phyloP scores from a whole-genome alignment of 1,140 invertebrate species.

The Drosophila leontia region DNA sequence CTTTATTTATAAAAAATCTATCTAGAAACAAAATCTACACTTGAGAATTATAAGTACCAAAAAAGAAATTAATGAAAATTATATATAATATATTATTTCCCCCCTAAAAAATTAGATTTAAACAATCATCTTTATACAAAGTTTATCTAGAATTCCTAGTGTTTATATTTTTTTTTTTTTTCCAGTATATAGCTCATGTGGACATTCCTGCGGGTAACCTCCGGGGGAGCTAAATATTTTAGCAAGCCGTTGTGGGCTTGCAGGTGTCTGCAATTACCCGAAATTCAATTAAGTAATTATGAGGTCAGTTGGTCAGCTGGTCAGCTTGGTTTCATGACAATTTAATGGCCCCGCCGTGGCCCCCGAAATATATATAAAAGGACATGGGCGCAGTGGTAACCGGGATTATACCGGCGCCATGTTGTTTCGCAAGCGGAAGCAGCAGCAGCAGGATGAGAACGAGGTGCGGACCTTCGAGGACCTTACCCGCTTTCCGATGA shows the following conservation, averaged over 20 bases:
- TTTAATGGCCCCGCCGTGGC: conserved; percentile 46
- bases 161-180: background rate
- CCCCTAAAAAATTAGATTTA: background rate
- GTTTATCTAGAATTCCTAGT: no score
- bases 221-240: conserved; percentile 51
- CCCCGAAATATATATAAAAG: conserved; percentile 35
- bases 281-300: conserved; percentile 53
- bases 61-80: no score
- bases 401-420: conserved; percentile 16
- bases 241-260: conserved; percentile 17
- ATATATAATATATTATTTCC: background rate
- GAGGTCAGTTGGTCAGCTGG: conserved; percentile 23
- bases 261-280: conserved; percentile 67
- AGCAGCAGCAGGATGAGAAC: conserved; percentile 11
- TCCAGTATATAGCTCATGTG: background rate
- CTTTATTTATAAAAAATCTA: background rate
- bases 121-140: no score
- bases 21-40: background rate
- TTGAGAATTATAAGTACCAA: background rate
- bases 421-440: conserved; percentile 49
- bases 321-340: conserved; percentile 45
- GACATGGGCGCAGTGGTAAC: background rate
- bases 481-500: conserved; percentile 61
- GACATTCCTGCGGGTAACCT: conserved; percentile 9
- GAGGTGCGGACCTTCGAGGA: conserved; percentile 63